Evolutionary conservation across 1,140 invertebrate species (phyloP), one percentile per base, ranked within the genome.

Genomic region (Pachypsylla venusta): DNA sequence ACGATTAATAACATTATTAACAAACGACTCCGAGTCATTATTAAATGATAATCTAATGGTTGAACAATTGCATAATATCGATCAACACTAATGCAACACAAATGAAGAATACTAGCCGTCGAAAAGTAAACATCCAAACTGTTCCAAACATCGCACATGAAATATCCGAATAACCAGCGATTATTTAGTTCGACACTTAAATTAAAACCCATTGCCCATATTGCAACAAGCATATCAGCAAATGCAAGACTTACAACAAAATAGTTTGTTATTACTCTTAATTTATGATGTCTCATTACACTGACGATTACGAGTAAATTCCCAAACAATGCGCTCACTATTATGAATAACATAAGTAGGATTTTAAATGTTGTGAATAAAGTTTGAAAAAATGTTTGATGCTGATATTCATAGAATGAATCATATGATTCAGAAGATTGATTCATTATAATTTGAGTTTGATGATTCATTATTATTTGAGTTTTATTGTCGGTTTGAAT

Each of bases 201-300:
- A 73, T 94, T 96, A 73, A 96, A 96, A n/a, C 87, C 91, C 93
- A 92, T 93, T 25, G 88, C 89, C 67, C 91, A 87, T 20, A 93
- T 73, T 2, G 92, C 92, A 7, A 97, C 93, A 20, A 94, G 73
- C 70, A 93, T 82, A 70, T 96, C 93, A 3, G 93, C 92, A 64
- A 90, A 83, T 0, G 93, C 89, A 20, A 96, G 73, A 27, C 89
- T 93, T 25, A 95, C 91, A 56, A 97, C 90, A 74, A 95, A 96
- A 68, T 91, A 92, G 74, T 96, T 97, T 28, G 92, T 96, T 62
- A 92, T 87, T 56, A 91, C 84, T 2, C 89, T 77, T 53, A 90
- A 75, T 63, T 83, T 82, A 28, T 81, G 73, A 61, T 85, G 83
- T 7, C 80, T 74, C 58, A 84, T 79, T 35, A 87, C 81, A 66